These are phyloP conservation scores for Bradypodion ventrale DNA, from an alignment of 2,797 vertebrate species.

Conservation along the genomic window DNA sequence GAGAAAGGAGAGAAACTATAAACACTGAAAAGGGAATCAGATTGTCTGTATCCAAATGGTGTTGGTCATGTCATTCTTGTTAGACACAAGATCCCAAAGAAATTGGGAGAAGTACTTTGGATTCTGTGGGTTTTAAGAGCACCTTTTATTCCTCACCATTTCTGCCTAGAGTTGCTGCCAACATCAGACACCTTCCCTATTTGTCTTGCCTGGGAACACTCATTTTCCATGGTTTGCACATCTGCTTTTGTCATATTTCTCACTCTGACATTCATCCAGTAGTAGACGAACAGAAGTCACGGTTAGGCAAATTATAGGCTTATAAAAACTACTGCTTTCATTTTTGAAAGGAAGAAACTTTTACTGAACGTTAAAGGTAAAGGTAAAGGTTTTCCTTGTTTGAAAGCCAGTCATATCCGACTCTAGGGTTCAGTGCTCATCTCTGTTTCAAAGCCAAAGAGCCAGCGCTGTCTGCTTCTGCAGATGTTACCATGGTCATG, in stretches of 20 bases:
- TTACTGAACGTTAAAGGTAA: no score
- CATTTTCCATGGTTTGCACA: neutral
- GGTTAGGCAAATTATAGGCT: neutral
- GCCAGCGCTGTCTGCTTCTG: no score
- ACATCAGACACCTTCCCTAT: neutral
- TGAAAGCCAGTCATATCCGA: no score
- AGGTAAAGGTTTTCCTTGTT: no score
- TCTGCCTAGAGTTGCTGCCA: neutral
- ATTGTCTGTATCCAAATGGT: neutral
- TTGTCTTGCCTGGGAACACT: neutral
- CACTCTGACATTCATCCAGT: neutral
- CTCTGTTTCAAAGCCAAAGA: no score
- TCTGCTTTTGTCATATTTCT: neutral
- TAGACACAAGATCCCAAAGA: neutral
- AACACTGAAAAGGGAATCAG: neutral
- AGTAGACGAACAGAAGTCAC: neutral
- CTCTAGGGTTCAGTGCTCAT: no score
- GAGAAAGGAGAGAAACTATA: neutral
- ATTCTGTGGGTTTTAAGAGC: neutral
- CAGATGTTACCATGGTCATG: no score
- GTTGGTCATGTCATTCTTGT: neutral
- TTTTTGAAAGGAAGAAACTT: neutral
- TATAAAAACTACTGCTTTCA: neutral
- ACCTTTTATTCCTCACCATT: neutral
- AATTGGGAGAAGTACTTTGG: neutral